Percentiles rank a stretch among this genome's conserved stretches.
These are phyloP conservation scores for Galaxea fascicularis DNA, from an alignment of 92 coral and sea anemone genomes.

Conservation along the genomic window DNA sequence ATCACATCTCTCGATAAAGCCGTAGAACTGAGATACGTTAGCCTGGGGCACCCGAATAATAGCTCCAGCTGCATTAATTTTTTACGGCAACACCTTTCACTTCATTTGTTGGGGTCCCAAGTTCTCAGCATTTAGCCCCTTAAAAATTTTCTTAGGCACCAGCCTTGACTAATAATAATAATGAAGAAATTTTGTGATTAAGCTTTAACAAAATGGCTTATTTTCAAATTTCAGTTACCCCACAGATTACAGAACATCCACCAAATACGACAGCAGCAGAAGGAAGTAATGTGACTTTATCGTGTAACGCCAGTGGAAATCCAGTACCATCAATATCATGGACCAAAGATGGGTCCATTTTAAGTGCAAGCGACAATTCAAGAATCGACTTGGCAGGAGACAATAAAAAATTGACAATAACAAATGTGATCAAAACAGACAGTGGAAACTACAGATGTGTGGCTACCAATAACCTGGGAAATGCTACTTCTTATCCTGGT, in stretches of 20 bases:
- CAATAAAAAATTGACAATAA: neutral
- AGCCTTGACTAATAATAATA: neutral
- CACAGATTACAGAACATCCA: neutral
- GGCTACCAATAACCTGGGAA: neutral
- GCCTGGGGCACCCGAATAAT: neutral
- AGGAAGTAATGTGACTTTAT: conserved; percentile 35
- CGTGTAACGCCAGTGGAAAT: conserved; percentile 47
- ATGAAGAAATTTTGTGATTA: too few species aligned
- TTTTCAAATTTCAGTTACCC: too few species aligned
- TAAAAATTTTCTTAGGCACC: too few species aligned
- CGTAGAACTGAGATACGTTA: too few species aligned
- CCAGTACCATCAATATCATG: conserved; percentile 38
- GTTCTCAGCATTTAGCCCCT: too few species aligned
- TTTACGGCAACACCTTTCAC: too few species aligned
- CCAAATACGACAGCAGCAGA: neutral
- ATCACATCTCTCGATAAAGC: too few species aligned
- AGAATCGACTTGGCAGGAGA: neutral
- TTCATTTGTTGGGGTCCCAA: too few species aligned
- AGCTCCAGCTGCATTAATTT: too few species aligned
- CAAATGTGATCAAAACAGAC: conserved; percentile 29
- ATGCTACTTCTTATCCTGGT: neutral
- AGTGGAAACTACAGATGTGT: conserved; percentile 1
- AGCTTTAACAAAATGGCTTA: too few species aligned
- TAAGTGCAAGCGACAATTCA: neutral
- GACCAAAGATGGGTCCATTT: conserved; percentile 5